Conservation (phyloP, 2,113 vertebrate genomes). For the Sylvietta virens region DNA sequence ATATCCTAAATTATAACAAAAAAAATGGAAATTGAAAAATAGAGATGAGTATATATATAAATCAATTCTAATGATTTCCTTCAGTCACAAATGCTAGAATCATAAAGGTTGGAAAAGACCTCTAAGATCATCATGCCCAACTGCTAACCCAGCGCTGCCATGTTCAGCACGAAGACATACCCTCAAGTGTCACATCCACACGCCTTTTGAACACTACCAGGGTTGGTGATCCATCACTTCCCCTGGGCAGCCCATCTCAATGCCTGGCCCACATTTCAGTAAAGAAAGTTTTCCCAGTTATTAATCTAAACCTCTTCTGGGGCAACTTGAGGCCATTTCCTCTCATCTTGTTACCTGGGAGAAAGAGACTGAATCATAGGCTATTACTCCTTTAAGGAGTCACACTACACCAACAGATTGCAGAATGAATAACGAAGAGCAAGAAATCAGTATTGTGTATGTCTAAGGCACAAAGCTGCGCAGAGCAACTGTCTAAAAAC, state of each 20-base stretch:
- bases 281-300: neutral
- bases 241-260: neutral
- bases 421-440: neutral
- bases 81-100: neutral
- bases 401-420: neutral
- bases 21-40: neutral
- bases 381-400: neutral
- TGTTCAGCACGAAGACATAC: neutral
- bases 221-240: neutral
- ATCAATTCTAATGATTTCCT: neutral
- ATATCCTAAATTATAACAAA: neutral
- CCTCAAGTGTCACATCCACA: neutral
- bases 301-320: neutral
- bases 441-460: neutral
- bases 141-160: neutral
- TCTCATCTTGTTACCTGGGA: neutral
- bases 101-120: neutral
- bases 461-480: neutral
- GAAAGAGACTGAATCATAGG: neutral
- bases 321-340: neutral
- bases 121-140: neutral
- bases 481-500: neutral
- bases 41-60: neutral
- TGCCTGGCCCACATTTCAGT: neutral
- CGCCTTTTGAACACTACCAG: neutral